phyloP scores from a whole-genome alignment of 2,797 vertebrate species.

The Tapera naevia region DNA sequence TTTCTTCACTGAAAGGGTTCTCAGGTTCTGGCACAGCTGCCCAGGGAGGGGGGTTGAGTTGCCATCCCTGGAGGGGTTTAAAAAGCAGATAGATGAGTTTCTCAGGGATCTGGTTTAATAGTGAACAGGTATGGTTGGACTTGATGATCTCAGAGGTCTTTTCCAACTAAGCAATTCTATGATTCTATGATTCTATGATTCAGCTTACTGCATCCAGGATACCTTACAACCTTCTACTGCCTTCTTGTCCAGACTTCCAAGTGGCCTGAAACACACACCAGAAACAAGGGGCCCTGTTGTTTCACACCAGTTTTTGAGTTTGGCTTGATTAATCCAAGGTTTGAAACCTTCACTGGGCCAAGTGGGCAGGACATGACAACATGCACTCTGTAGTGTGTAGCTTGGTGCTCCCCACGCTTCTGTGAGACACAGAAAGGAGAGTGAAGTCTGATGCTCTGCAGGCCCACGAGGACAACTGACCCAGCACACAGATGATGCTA shows the following conservation, averaged over 20 bases:
- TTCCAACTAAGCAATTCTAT: too few relatives aligned
- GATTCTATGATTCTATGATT: too few relatives aligned
- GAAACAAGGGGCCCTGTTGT: background rate
- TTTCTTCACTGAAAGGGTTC: too few relatives aligned
- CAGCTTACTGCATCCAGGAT: background rate
- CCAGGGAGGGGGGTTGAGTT: too few relatives aligned
- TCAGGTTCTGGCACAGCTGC: too few relatives aligned
- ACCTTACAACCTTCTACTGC: background rate
- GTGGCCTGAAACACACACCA: background rate
- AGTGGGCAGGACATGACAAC: background rate
- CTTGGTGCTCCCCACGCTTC: background rate
- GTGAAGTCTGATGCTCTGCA: background rate
- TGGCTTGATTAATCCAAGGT: background rate
- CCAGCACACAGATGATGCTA: background rate
- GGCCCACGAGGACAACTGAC: background rate
- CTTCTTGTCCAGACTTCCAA: background rate
- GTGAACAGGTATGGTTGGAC: too few relatives aligned
- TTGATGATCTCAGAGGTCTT: too few relatives aligned
- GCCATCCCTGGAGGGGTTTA: too few relatives aligned
- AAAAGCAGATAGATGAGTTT: too few relatives aligned
- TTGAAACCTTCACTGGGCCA: background rate
- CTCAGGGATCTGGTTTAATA: too few relatives aligned
- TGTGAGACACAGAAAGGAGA: background rate
- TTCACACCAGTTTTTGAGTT: background rate
- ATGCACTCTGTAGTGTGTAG: fast-evolving